phyloP scores from a whole-genome alignment of 2,888 invertebrate genomes.

The Lymantria dispar region DNA sequence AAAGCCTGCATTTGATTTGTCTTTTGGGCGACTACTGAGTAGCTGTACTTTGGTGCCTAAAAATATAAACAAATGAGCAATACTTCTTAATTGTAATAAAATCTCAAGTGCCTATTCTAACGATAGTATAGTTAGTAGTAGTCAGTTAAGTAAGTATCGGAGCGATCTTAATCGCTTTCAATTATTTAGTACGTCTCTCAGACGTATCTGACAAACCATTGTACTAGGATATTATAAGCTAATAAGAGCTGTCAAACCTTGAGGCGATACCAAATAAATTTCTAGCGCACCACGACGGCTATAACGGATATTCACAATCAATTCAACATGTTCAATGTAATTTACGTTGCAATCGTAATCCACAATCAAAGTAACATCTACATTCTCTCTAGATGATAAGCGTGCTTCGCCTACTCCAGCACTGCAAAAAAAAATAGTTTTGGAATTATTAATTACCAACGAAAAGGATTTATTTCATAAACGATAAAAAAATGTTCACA shows the following conservation, averaged over 20 bases:
- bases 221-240: neutral
- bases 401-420: constrained; percentile 13
- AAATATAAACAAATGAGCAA: neutral
- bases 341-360: constrained; percentile 82
- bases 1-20: constrained; percentile 88
- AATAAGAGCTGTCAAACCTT: constrained; percentile 75
- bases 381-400: constrained; percentile 44
- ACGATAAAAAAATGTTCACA: neutral
- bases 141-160: neutral
- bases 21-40: constrained; percentile 86
- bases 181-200: constrained; percentile 11
- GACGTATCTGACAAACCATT: constrained; percentile 34
- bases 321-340: constrained; percentile 92
- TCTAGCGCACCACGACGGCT: constrained; percentile 89
- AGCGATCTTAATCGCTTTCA: constrained; percentile 4
- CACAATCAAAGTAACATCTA: constrained; percentile 72
- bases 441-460: too few species aligned
- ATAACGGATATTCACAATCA: constrained; percentile 87
- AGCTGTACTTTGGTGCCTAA: constrained; percentile 87
- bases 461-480: too few species aligned
- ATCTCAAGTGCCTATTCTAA: too few species aligned
- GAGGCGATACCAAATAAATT: constrained; percentile 88
- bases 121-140: too few species aligned
- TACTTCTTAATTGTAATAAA: neutral
- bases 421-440: constrained; percentile 13